These are phyloP conservation scores for Triplophysa yarkandensis DNA, from an alignment of 2,797 vertebrate species.

Conservation along the genomic window DNA sequence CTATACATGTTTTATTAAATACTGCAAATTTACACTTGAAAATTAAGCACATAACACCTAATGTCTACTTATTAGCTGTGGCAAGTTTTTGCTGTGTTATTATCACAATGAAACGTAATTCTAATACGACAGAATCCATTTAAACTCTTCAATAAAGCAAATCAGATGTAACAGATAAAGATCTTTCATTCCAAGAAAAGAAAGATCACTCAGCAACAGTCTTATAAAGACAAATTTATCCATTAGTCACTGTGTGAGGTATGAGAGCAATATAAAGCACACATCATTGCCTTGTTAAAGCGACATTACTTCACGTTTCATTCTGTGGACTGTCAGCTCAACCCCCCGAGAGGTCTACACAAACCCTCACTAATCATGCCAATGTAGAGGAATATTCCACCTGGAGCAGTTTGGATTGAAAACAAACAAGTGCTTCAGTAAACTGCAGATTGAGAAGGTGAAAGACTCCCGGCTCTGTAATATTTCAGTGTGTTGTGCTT, in stretches of 20 bases:
- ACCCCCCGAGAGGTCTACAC: neutral
- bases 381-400: neutral
- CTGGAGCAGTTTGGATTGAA: slow-evolving; percentile 6
- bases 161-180: neutral
- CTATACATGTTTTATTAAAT: too few relatives aligned
- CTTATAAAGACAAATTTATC: neutral
- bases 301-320: slow-evolving; percentile 21
- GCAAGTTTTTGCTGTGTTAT: too few relatives aligned
- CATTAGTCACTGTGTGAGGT: neutral
- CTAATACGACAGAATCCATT: too few relatives aligned
- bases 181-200: too few relatives aligned
- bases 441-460: neutral
- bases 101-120: too few relatives aligned
- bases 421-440: slow-evolving; percentile 10
- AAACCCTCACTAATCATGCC: slow-evolving; percentile 7
- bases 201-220: neutral
- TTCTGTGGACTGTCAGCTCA: neutral
- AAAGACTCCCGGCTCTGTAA: neutral
- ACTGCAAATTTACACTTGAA: too few relatives aligned
- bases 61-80: too few relatives aligned
- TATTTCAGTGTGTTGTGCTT: neutral
- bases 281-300: slow-evolving; percentile 16
- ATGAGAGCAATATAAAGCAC: neutral
- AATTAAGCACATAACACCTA: too few relatives aligned
- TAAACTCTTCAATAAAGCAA: too few relatives aligned